Percentiles rank a stretch among this genome's conserved stretches.
Evolutionary conservation across 2,113 vertebrate genomes (phyloP).

Genomic region (Lutjanus erythropterus): DNA sequence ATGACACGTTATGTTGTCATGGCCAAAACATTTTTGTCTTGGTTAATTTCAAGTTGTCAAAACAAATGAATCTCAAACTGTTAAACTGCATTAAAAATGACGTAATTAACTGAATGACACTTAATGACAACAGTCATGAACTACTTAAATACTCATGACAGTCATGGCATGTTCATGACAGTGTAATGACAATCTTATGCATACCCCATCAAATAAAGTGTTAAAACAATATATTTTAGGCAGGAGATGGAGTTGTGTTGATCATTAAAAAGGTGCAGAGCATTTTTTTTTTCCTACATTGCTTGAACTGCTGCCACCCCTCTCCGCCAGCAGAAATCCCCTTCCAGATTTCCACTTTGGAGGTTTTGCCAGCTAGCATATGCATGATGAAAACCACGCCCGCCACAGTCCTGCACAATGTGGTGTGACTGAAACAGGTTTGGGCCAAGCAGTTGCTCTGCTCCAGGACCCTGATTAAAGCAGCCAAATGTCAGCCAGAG

Average conservation of each 20-base stretch:
- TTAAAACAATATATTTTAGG: neutral
- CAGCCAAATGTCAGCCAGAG: constrained; percentile 54
- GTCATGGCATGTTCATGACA: too few species aligned
- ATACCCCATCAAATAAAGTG: too few species aligned
- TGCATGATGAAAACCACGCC: constrained; percentile 46
- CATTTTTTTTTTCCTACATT: constrained; percentile 37
- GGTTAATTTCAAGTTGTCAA: too few species aligned
- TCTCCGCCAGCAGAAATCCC: constrained; percentile 52
- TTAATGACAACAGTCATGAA: too few species aligned
- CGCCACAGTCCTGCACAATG: constrained; percentile 45
- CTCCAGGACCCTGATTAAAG: constrained; percentile 53
- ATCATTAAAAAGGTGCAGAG: constrained; percentile 33
- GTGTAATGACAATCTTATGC: too few species aligned
- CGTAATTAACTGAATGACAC: too few species aligned
- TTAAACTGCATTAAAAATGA: too few species aligned
- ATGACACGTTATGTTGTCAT: too few species aligned
- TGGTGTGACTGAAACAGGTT: constrained; percentile 32
- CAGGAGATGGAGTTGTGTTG: constrained; percentile 17
- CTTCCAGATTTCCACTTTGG: constrained; percentile 56
- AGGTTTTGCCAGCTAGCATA: constrained; percentile 55
- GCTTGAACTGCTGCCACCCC: constrained; percentile 63
- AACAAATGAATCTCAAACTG: too few species aligned
- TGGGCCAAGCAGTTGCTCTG: constrained; percentile 44
- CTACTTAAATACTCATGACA: too few species aligned
- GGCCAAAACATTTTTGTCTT: too few species aligned